Conservation (phyloP, 2,797 vertebrate species). For the Sebastes melanostomus region DNA sequence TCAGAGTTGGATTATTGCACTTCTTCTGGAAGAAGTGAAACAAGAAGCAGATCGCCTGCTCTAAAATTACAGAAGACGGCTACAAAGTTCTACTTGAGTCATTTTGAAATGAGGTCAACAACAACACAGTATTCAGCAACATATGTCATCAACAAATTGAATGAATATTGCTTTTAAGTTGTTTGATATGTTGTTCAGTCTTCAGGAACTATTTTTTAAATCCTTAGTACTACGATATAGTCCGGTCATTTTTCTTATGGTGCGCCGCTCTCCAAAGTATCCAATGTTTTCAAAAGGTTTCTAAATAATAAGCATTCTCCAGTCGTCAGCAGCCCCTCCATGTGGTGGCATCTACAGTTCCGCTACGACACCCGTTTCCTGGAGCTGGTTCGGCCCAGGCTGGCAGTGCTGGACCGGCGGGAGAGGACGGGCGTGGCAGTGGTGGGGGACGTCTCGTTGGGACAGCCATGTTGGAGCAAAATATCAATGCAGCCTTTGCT, state of each 20-base stretch:
- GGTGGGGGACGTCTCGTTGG: slow-evolving; percentile 84
- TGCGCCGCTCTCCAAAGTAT: neutral
- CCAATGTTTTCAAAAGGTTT: neutral
- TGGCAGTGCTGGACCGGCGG: slow-evolving; percentile 91
- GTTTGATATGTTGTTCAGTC: slow-evolving; percentile 78
- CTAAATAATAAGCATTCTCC: neutral
- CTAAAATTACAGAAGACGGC: slow-evolving; percentile 50
- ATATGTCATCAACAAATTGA: slow-evolving; percentile 60
- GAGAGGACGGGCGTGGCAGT: slow-evolving; percentile 85
- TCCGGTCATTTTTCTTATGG: slow-evolving; percentile 17
- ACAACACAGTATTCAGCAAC: slow-evolving; percentile 69
- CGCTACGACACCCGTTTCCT: slow-evolving; percentile 79
- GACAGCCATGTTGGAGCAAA: slow-evolving; percentile 91
- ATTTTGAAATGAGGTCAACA: slow-evolving; percentile 57
- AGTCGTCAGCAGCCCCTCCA: neutral
- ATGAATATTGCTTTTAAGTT: slow-evolving; percentile 82
- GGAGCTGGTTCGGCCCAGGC: slow-evolving; percentile 88
- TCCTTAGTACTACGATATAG: slow-evolving; percentile 23
- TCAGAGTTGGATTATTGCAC: slow-evolving; percentile 68
- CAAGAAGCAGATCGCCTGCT: slow-evolving; percentile 37
- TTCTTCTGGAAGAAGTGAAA: slow-evolving; percentile 66
- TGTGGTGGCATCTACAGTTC: neutral
- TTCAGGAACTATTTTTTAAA: slow-evolving; percentile 47
- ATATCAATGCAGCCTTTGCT: slow-evolving; percentile 92
- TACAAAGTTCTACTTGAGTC: slow-evolving; percentile 56